Percentiles rank a stretch among this genome's conserved stretches.
phyloP scores from a whole-genome alignment of 2,888 invertebrate species.

The Pyrocoelia pectoralis region DNA sequence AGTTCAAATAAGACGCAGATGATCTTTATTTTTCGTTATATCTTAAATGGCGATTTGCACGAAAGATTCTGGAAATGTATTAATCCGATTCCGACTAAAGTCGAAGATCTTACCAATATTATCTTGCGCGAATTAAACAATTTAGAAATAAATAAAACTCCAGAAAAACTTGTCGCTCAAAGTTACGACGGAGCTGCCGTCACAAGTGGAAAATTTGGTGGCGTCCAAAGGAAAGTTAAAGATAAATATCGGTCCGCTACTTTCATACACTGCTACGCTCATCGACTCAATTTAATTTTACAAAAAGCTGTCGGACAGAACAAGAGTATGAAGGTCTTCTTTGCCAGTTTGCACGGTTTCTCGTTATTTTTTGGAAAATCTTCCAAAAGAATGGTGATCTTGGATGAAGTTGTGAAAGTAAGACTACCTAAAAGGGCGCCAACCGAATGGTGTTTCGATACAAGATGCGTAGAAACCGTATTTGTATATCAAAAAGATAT shows the following conservation, averaged over 20 bases:
- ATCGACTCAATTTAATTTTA: constrained; percentile 35
- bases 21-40: no score
- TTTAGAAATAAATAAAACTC: constrained; percentile 16
- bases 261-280: constrained; percentile 39
- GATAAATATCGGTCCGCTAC: constrained; percentile 22
- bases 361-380: no score
- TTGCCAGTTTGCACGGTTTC: background rate
- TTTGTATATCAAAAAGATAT: no score
- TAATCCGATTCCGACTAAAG: background rate
- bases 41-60: no score
- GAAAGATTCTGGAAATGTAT: background rate
- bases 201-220: background rate
- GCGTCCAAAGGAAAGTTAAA: constrained; percentile 40
- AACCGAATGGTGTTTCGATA: no score
- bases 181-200: background rate
- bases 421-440: no score
- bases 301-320: background rate
- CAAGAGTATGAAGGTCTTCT: background rate
- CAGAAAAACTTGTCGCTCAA: constrained; percentile 34
- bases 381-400: no score
- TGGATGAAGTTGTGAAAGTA: no score
- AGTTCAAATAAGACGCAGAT: no score
- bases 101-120: background rate
- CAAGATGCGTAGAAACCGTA: no score
- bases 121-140: constrained; percentile 34